These are phyloP conservation scores for Steinernema khuongi DNA, from an alignment of 1,140 invertebrate genomes.

Conservation along the genomic window DNA sequence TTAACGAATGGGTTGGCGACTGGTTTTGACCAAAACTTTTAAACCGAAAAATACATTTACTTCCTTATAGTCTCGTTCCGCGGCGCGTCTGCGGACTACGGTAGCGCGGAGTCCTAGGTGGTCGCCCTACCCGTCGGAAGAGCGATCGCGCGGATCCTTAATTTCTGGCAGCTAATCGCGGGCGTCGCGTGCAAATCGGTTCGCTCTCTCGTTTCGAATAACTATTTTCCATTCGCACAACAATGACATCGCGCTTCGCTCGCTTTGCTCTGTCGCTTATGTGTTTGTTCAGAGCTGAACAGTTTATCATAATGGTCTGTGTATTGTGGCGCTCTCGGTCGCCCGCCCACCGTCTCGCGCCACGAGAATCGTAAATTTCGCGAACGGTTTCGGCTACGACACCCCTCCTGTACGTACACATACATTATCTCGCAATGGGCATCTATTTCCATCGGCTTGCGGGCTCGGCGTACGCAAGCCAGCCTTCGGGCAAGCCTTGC, in stretches of 20 bases:
- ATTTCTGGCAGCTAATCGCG: not conserved
- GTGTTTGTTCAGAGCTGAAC: constrained; percentile 14
- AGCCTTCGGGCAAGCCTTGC: too few relatives aligned
- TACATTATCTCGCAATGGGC: not conserved
- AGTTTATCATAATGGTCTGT: constrained; percentile 15
- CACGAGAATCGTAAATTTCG: constrained; percentile 9
- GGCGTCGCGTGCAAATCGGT: not conserved
- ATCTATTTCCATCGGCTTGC: too few relatives aligned
- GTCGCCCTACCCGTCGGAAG: not conserved
- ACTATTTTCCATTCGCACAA: constrained; percentile 10
- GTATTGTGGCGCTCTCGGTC: not conserved
- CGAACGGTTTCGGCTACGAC: not conserved
- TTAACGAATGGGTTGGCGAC: too few relatives aligned
- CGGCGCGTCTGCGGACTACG: not conserved
- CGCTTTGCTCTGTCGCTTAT: constrained; percentile 15
- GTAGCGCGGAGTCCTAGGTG: not conserved
- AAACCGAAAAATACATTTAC: too few relatives aligned
- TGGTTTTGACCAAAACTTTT: too few relatives aligned
- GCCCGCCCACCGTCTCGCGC: constrained; percentile 8
- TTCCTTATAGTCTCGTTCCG: too few relatives aligned
- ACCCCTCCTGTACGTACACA: not conserved
- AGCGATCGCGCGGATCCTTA: not conserved
- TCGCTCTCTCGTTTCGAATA: not conserved
- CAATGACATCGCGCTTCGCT: constrained; percentile 7
- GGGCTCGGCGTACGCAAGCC: too few relatives aligned